Percentiles rank a stretch among this genome's conserved stretches.
phyloP scores from a whole-genome alignment of 2,113 vertebrate species.

The Toxotes chatareus region DNA sequence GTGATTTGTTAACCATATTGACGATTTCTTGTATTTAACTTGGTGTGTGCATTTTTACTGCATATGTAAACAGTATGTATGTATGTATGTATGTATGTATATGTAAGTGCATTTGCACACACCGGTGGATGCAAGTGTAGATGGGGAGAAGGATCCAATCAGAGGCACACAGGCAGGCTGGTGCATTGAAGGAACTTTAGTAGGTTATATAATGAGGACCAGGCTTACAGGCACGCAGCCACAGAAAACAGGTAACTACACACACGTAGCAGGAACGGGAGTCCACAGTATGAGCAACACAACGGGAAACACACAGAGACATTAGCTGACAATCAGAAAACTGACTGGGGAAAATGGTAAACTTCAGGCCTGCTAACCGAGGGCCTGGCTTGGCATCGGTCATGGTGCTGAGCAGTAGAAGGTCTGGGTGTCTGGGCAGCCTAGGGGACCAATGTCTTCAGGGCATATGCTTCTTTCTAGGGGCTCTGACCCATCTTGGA shows the following conservation, averaged over 20 bases:
- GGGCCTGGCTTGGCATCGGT: too few relatives aligned
- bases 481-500: too few relatives aligned
- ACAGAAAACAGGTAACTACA: neutral
- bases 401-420: too few relatives aligned
- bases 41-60: neutral
- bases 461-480: too few relatives aligned
- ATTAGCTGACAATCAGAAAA: too few relatives aligned
- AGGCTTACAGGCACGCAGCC: neutral
- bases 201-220: neutral
- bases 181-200: neutral
- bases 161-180: neutral
- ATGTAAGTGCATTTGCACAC: slow-evolving; percentile 7
- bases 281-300: neutral
- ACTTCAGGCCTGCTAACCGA: too few relatives aligned
- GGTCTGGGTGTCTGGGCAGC: too few relatives aligned
- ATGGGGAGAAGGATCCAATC: too few relatives aligned
- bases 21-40: neutral
- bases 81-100: neutral
- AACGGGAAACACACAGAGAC: too few relatives aligned
- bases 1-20: neutral
- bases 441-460: too few relatives aligned
- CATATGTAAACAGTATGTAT: neutral
- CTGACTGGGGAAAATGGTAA: too few relatives aligned
- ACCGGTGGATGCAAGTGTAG: neutral
- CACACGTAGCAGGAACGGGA: neutral